phyloP scores from a whole-genome alignment of 2,113 vertebrate genomes.

The Carassius gibelio region DNA sequence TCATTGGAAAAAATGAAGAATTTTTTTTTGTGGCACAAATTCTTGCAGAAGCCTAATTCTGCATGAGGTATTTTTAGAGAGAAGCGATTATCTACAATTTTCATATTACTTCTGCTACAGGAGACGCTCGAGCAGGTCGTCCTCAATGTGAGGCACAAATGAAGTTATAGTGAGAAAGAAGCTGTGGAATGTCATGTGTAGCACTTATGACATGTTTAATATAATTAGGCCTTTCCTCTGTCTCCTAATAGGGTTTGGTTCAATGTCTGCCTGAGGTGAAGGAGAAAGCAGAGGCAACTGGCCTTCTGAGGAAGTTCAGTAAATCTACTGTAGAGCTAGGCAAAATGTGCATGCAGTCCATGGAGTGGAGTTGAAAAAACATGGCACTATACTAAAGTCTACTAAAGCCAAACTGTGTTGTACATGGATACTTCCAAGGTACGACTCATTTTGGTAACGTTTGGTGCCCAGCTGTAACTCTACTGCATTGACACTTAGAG shows the following conservation, averaged over 20 bases:
- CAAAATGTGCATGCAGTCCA: neutral
- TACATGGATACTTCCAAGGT: neutral
- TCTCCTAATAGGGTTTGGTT: conserved; percentile 14
- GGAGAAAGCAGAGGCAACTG: neutral
- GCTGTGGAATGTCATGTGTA: conserved; percentile 8
- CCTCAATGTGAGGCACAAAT: conserved; percentile 30
- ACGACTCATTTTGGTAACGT: neutral
- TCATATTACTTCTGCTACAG: conserved; percentile 58
- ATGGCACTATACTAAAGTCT: neutral
- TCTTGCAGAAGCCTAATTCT: conserved; percentile 54
- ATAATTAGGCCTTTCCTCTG: conserved; percentile 23
- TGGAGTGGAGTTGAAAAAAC: neutral
- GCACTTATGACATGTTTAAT: conserved; percentile 29
- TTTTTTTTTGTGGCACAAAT: conserved; percentile 39
- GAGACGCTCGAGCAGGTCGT: conserved; percentile 48
- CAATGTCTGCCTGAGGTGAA: conserved; percentile 13
- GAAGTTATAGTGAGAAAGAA: conserved; percentile 15
- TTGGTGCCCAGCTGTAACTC: neutral
- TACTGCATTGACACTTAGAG: neutral
- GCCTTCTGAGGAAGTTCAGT: neutral
- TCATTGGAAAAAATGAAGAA: neutral
- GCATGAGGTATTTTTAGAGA: conserved; percentile 70
- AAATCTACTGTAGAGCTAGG: neutral
- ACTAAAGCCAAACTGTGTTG: neutral
- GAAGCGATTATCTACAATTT: conserved; percentile 68